Evolutionary conservation across 2,113 vertebrate genomes (phyloP).

Genomic region (Actenoides lindsayi): DNA sequence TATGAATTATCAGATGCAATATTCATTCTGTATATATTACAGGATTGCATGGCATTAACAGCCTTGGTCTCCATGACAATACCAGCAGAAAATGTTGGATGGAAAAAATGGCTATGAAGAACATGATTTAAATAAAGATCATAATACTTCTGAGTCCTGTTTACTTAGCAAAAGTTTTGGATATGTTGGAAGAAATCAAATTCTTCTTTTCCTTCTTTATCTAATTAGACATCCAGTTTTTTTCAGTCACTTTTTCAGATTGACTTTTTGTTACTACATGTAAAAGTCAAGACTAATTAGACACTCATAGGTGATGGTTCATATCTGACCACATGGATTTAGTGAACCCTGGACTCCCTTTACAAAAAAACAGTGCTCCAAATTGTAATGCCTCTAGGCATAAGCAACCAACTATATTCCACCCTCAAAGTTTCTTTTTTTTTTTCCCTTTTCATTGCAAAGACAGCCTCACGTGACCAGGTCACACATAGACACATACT

Average conservation of each 20-base stretch:
- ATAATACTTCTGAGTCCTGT: not conserved
- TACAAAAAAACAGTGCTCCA: not conserved
- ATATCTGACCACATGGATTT: not conserved
- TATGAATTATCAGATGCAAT: constrained; percentile 6
- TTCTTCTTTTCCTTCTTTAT: not conserved
- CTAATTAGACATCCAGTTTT: not conserved
- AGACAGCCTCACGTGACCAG: not conserved
- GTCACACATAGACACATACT: not conserved
- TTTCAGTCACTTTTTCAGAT: not conserved
- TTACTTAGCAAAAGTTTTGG: not conserved
- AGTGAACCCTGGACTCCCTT: not conserved
- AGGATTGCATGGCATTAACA: constrained; percentile 13
- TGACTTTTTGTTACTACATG: not conserved
- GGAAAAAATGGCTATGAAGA: not conserved
- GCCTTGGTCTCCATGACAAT: constrained; percentile 54
- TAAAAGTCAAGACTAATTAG: not conserved
- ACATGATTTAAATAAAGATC: not conserved
- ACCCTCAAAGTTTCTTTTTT: not conserved
- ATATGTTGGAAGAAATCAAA: not conserved
- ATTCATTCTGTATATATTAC: constrained; percentile 14
- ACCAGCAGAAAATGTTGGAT: not conserved
- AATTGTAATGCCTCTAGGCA: not conserved
- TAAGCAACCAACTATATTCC: not conserved
- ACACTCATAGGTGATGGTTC: not conserved
- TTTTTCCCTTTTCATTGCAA: not conserved